phyloP scores from a whole-genome alignment of 1,140 invertebrate species.

The Drosophila kurseongensis region DNA sequence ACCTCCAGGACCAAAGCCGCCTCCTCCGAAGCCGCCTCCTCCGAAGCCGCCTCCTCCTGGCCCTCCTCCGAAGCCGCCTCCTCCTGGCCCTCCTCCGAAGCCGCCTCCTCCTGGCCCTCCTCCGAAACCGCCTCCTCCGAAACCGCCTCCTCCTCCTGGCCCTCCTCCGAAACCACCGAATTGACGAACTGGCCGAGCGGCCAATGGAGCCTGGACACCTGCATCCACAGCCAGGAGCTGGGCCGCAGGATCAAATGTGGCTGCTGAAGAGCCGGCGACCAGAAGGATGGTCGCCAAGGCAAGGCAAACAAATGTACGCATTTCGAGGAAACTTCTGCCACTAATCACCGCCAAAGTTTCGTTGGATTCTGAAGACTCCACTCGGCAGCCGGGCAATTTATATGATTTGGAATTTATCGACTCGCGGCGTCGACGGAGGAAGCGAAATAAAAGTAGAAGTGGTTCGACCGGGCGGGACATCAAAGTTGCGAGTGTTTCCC shows the following conservation, averaged over 20 bases:
- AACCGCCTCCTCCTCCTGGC: constrained; percentile 8
- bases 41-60: not conserved
- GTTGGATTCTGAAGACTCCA: constrained; percentile 23
- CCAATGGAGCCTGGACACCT: constrained; percentile 16
- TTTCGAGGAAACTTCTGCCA: constrained; percentile 45
- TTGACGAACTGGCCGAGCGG: constrained; percentile 16
- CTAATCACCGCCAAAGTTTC: constrained; percentile 59
- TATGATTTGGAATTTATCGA: constrained; percentile 64
- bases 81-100: not conserved
- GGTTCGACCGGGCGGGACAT: constrained; percentile 49
- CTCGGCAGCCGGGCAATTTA: constrained; percentile 54
- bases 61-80: constrained; percentile 16
- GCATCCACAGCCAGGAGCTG: constrained; percentile 30
- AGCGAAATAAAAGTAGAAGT: constrained; percentile 64
- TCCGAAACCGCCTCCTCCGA: constrained; percentile 6
- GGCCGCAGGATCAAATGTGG: constrained; percentile 17
- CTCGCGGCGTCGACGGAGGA: constrained; percentile 4
- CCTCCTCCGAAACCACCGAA: constrained; percentile 13
- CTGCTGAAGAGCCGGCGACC: constrained; percentile 26
- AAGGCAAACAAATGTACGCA: constrained; percentile 49
- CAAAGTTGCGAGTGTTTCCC: constrained; percentile 51
- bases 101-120: constrained; percentile 9
- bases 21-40: constrained; percentile 13
- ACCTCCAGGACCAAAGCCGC: not conserved
- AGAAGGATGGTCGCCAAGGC: constrained; percentile 26